Base-by-base conservation (phyloP, 2,797 vertebrate species). In the Pseudopleuronectes americanus region DNA sequence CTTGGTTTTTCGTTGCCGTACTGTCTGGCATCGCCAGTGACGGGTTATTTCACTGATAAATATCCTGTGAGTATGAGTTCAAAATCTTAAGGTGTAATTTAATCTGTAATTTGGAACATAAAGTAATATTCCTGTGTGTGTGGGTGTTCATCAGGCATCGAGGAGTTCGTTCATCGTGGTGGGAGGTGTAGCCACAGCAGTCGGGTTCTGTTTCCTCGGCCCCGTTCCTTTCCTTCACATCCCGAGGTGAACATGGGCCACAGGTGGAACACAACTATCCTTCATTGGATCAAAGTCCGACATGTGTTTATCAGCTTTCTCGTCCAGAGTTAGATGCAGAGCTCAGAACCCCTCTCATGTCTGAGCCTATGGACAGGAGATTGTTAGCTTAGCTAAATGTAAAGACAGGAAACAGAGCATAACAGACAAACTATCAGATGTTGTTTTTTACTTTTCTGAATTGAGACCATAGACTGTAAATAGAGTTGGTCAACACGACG, bases 1-100 rank as follows among this genome's bases (percentile, higher is more conserved):
- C 93, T 99, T 0, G 96, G 96, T 14, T 81, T 98, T 68, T 96
- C 96, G 0, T 74, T 98, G 13, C 94, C 95, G 0, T 99, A 99
- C 26, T 89, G 95, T 1, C 71, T 97, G 64, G 95, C 93, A 6
- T 97, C 98, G 5, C 98, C 98, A 0, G 58, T 97, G 1, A 86
- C 98, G 3, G 98, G 97, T 5, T 83, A 95, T 2, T 55, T 97
- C 33, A 96, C 96, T 1, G 97, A 99, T 86, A 97, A 94, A 90
- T 93, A 91, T 76, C 97, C 97, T 1, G 98, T 98, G 88, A 89
- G 97, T 95, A 77, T 28, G 3, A 68, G 64, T 64, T 45, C 9
- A 33, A 23, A 22, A 17, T 17, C 36, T 4, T 38, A 6, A 45
- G 4, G 43, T 6, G 4, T 16, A 3, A 4, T 2, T 22, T 45